phyloP scores from a whole-genome alignment of 2,888 invertebrate genomes.

The Dyspetes luteomarginatus region DNA sequence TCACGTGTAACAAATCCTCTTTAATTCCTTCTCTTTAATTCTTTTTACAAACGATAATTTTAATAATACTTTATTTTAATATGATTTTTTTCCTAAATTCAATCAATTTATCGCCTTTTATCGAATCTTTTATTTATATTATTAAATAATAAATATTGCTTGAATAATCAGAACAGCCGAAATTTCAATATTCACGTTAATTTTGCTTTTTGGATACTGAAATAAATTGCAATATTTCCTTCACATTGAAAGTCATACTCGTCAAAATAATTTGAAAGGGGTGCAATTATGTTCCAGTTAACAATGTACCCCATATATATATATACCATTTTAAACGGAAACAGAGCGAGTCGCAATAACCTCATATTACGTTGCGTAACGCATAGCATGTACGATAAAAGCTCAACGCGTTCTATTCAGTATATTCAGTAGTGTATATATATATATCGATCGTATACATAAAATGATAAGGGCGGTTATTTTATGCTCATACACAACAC shows the following conservation, averaged over 20 bases:
- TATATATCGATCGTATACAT: too few relatives aligned
- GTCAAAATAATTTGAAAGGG: neutral
- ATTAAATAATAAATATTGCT: too few relatives aligned
- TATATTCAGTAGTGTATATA: neutral
- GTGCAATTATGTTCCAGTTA: neutral
- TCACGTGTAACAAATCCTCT: neutral
- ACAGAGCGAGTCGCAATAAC: conserved; percentile 20
- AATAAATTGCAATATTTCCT: neutral
- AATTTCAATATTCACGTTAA: too few relatives aligned
- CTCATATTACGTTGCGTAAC: conserved; percentile 18
- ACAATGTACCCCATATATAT: neutral
- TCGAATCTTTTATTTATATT: too few relatives aligned
- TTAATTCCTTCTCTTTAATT: too few relatives aligned
- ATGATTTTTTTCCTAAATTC: too few relatives aligned
- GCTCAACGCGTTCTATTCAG: neutral
- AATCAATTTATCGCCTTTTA: too few relatives aligned
- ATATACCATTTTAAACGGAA: neutral
- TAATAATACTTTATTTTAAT: too few relatives aligned
- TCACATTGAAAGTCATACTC: neutral
- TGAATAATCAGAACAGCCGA: too few relatives aligned
- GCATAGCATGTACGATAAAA: neutral
- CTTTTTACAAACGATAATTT: too few relatives aligned
- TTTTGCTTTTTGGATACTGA: neutral
- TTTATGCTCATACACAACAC: neutral
- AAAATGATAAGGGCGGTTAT: too few relatives aligned